Evolutionary conservation across 1,140 invertebrate genomes (phyloP), one percentile per base, ranked within the genome.

Genomic region (Halictus rubicundus): DNA sequence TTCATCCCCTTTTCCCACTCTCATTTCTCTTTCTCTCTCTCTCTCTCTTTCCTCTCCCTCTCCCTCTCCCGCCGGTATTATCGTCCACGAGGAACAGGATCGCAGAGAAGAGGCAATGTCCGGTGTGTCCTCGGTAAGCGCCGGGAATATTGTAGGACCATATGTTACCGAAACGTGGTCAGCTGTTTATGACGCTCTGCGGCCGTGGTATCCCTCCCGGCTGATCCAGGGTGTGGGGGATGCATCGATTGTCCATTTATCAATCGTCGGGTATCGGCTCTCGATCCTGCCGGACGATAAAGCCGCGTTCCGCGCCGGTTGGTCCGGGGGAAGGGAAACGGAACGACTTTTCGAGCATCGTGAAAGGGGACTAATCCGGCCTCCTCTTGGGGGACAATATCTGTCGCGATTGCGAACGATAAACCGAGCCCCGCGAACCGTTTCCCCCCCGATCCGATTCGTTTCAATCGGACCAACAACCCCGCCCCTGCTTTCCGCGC

Each of bases 121-220:
- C 82, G 66, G 64, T 14, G 57, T 81, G 23, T 57, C 21, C 21
- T 6, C 59, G 42, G 74, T 42, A 79, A 82, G 68, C 59, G 46
- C 23, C 60, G 80, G 76, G 80, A 86, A 85, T 86, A 86, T 76
- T 80, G 85, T 86, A 23, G 49, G 69, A 61, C 84, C 84, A 85
- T 86, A 82, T 85, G 84, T 86, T 86, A 72, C 84, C 83, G 23
- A 80, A 86, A 86, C 61, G 72, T 80, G 80, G 83, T 86, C 80
- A 86, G 83, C 84, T 86, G 84, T 86, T 85, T 52, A 63, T 75
- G 84, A 85, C 80, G 76, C 66, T n/a, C 46, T 21, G 16, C 14
- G 32, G 19, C 27, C 37, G 23, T 42, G 42, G 46, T 27, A 61
- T 84, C 60, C 57, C n/a, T n/a, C n/a, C 68, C 21, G 37, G 21